phyloP scores from a whole-genome alignment of 2,113 vertebrate species.

The Neotoma lepida region DNA sequence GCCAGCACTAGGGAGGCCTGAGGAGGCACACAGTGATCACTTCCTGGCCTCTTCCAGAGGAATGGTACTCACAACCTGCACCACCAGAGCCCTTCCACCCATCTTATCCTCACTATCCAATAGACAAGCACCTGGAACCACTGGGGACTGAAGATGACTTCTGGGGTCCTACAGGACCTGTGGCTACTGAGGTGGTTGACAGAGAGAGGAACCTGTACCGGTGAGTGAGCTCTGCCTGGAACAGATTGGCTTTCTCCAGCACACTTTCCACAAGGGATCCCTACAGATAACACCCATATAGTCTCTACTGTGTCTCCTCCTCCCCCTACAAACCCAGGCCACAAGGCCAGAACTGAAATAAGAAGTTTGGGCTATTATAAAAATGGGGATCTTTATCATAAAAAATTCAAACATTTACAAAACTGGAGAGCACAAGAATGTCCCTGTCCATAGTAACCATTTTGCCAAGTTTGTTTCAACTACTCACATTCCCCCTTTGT shows the following conservation, averaged over 20 bases:
- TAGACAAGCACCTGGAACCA: accelerated
- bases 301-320: accelerated
- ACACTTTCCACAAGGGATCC: background rate
- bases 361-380: background rate
- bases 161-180: slow-evolving; percentile 32
- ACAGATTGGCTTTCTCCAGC: accelerated
- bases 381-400: background rate
- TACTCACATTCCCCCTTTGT: background rate
- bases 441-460: accelerated
- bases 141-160: background rate
- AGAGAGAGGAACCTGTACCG: background rate
- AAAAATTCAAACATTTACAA: background rate
- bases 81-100: accelerated
- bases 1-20: accelerated
- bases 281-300: no score
- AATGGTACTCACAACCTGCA: accelerated
- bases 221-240: slow-evolving; percentile 35
- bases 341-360: background rate
- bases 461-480: background rate
- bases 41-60: background rate
- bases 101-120: background rate
- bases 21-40: background rate
- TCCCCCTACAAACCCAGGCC: background rate
- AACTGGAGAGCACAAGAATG: background rate
- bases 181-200: background rate